Evolutionary conservation across 2,113 vertebrate genomes (phyloP), one percentile per base, ranked within the genome.

Genomic region (Anseranas semipalmata): DNA sequence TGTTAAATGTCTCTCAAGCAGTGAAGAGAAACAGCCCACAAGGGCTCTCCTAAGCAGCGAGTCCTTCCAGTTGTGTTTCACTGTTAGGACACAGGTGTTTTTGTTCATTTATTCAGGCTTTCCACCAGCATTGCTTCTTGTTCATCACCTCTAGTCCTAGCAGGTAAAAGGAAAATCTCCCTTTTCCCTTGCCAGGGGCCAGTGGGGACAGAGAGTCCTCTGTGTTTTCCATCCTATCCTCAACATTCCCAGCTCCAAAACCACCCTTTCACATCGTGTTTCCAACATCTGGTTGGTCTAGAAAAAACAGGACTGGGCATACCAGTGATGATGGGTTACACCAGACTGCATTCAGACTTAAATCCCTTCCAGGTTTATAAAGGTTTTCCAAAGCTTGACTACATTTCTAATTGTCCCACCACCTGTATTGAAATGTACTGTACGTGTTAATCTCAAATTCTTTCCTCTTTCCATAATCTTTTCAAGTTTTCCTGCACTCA

Each of bases 391-490:
- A 72, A 92, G 79, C 72, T 97, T 96, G 97, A 91, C 65, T 94
- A 63, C 45, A 94, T 96, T 97, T 96, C 89, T 96, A 92, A 87
- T 93, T 97, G 95, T 96, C 82, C 81, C 55, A 5, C 82, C 59
- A 95, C 72, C 62, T 96, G 93, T 92, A 96, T 68, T 93, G 70
- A 96, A 98, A 96, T 35, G 75, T 70, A 86, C 73, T 94, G 52
- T 82, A 72, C 84, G 81, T 95, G 93, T 92, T 98, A 86, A 97
- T 96, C 95, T 95, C 46, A 59, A 97, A 96, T 97, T 97, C 45
- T 97, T 98, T 97, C 96, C 83, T 95, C 65, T 97, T 97, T 95
- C 88, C 92, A 95, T 90, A 97, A 97, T 95, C 74, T 96, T 96
- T 96, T 90, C 91, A 95, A 97, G 50, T 94, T 96, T 97, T 97